Evolutionary conservation across 1,140 invertebrate species (phyloP).

Genomic region (Sogatella furcifera): DNA sequence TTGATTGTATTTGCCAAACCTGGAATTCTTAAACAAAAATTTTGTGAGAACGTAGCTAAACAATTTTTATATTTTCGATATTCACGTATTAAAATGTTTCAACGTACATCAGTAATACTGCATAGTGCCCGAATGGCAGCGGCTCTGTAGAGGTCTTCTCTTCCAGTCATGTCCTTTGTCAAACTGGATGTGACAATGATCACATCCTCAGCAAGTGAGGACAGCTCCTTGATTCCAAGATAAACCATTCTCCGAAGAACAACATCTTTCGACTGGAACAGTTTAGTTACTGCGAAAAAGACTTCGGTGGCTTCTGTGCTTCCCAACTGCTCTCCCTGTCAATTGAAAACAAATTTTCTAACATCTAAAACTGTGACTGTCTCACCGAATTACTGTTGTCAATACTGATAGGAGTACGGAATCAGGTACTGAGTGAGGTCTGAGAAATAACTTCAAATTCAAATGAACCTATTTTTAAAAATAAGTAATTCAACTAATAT

Average conservation of each 20-base stretch:
- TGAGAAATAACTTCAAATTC: no score
- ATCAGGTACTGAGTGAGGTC: no score
- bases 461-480: no score
- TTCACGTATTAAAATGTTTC: no score
- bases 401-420: no score
- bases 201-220: conserved; percentile 91
- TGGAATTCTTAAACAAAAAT: no score
- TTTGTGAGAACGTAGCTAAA: no score
- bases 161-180: conserved; percentile 99
- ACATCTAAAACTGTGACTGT: no score
- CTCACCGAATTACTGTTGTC: no score
- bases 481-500: no score
- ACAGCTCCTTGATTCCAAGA: conserved; percentile 94
- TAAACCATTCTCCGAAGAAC: conserved; percentile 91
- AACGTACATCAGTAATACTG: conserved; percentile 83
- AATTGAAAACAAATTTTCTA: conserved; percentile 8
- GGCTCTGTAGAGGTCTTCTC: conserved; percentile 90
- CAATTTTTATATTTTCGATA: no score
- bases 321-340: conserved; percentile 76
- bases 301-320: conserved; percentile 94
- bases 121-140: conserved; percentile 94
- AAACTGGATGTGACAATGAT: conserved; percentile 97
- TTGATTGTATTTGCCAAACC: neutral
- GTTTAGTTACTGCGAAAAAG: conserved; percentile 98
- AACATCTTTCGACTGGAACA: conserved; percentile 96